Conservation (phyloP, 2,797 vertebrate genomes). For the Rhynchonycteris naso region DNA sequence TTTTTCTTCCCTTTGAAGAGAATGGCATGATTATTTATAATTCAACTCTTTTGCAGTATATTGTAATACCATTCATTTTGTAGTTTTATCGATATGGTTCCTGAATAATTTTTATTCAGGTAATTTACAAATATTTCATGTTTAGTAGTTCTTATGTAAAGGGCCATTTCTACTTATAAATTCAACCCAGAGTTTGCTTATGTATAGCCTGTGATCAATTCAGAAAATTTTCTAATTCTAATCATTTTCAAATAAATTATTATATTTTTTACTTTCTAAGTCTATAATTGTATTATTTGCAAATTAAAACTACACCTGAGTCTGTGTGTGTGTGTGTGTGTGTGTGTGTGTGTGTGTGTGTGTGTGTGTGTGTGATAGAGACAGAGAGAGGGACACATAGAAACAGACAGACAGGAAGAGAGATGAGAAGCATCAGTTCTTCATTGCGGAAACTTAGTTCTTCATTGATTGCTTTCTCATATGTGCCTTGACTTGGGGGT, state of each 20-base stretch:
- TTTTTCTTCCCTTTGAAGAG: neutral
- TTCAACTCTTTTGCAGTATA: neutral
- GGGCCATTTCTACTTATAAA: neutral
- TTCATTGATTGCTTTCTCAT: no score
- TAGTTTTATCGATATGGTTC: neutral
- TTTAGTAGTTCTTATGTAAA: neutral
- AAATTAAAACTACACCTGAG: neutral
- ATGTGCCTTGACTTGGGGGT: no score
- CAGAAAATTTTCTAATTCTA: slow-evolving; percentile 18
- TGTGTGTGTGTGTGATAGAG: no score
- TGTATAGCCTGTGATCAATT: neutral
- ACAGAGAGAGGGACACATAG: no score
- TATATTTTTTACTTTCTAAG: neutral
- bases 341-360: no score
- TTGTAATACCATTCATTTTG: neutral
- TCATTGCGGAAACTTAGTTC: no score
- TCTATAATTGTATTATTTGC: neutral
- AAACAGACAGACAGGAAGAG: no score
- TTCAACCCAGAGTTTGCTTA: neutral
- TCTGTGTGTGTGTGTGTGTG: no score
- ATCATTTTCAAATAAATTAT: neutral
- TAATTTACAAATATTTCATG: neutral
- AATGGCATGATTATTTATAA: neutral
- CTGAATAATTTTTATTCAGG: neutral
- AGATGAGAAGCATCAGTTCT: no score